Percentiles rank a stretch among this genome's conserved stretches.
These are phyloP conservation scores for Kradibia gibbosae DNA, from an alignment of 1,140 invertebrate genomes.

Conservation along the genomic window DNA sequence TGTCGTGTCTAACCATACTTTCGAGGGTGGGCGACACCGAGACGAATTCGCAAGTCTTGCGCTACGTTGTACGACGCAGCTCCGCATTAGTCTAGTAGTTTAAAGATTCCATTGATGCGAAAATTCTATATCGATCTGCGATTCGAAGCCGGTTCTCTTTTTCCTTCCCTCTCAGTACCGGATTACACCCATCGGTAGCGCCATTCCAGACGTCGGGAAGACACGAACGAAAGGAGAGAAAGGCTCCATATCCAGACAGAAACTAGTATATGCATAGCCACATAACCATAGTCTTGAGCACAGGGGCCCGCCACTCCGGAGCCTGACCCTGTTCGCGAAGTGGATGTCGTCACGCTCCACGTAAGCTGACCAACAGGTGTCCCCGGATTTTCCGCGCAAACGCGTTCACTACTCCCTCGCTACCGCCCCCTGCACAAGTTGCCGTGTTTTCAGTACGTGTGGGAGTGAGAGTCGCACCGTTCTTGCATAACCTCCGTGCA, in stretches of 20 bases:
- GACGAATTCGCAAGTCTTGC: too few relatives aligned
- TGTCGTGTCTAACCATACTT: too few relatives aligned
- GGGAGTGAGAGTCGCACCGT: too few relatives aligned
- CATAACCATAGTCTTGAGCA: neutral
- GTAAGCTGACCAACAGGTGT: conserved; percentile 56
- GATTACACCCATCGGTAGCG: too few relatives aligned
- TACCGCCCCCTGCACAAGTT: too few relatives aligned
- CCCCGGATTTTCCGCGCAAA: neutral
- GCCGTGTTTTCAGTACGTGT: too few relatives aligned
- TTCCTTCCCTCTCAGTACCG: neutral
- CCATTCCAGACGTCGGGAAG: neutral
- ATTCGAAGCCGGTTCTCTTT: neutral
- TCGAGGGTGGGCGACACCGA: too few relatives aligned
- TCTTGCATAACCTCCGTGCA: too few relatives aligned
- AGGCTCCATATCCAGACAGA: neutral
- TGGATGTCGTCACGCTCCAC: conserved; percentile 58
- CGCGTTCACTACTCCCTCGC: neutral
- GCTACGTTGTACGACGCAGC: conserved; percentile 10
- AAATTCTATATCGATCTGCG: conserved; percentile 27
- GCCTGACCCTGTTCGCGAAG: neutral
- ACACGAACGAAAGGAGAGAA: conserved; percentile 9
- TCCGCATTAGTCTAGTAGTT: neutral
- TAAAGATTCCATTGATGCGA: conserved; percentile 35
- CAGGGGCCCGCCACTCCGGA: neutral
- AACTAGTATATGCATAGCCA: neutral